phyloP scores from a whole-genome alignment of 2,113 vertebrate species.

The Carettochelys insculpta region DNA sequence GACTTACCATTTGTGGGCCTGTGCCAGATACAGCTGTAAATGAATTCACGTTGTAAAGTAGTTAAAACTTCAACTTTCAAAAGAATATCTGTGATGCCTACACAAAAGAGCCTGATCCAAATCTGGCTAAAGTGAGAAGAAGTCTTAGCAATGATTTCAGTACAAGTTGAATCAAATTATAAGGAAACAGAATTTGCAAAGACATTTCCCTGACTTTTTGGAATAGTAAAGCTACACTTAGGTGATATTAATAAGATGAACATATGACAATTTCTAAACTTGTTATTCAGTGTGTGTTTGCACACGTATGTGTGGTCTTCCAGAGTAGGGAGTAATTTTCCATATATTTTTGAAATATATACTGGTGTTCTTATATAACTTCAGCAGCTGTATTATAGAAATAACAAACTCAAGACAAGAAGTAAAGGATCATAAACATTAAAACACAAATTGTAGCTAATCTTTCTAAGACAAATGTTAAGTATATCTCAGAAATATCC shows the following conservation, averaged over 20 bases:
- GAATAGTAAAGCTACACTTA: constrained; percentile 38
- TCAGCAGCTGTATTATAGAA: not conserved
- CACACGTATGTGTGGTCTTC: no score
- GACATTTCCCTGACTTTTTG: constrained; percentile 32
- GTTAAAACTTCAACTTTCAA: not conserved
- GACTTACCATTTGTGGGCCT: not conserved
- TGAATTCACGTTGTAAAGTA: not conserved
- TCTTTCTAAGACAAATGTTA: not conserved
- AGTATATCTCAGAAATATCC: not conserved
- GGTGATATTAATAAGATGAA: constrained; percentile 6
- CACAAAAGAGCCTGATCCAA: not conserved
- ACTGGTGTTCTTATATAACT: not conserved
- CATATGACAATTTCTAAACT: constrained; percentile 41
- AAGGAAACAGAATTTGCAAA: not conserved
- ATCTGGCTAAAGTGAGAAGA: not conserved
- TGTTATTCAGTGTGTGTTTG: not conserved
- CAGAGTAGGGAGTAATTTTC: no score
- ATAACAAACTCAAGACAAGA: not conserved
- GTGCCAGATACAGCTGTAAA: not conserved
- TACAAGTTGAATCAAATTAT: not conserved
- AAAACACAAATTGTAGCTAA: not conserved
- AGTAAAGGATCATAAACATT: not conserved
- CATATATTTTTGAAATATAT: not conserved
- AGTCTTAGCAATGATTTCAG: not conserved
- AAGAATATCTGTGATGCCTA: not conserved